These are phyloP conservation scores for Ploceus nigricollis DNA, from an alignment of 2,113 vertebrate species.

Conservation along the genomic window DNA sequence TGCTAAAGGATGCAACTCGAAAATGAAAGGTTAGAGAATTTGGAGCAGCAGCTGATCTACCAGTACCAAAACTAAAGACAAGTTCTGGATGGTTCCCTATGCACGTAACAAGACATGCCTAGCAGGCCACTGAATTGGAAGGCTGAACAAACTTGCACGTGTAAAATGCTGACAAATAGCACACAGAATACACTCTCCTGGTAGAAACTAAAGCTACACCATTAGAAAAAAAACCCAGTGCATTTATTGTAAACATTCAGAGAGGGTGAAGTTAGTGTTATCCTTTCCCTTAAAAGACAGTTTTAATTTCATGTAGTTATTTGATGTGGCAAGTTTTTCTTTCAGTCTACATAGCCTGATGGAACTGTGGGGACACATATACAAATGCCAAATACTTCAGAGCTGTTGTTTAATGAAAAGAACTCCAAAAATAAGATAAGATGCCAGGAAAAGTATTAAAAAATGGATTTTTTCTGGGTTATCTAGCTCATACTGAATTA, in stretches of 20 bases:
- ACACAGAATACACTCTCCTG: neutral
- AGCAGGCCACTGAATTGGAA: neutral
- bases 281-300: neutral
- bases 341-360: neutral
- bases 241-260: neutral
- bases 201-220: neutral
- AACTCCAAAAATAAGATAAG: neutral
- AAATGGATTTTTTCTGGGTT: slow-evolving; percentile 10
- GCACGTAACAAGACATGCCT: neutral
- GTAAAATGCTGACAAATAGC: neutral
- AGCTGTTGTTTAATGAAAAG: neutral
- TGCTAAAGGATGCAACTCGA: neutral
- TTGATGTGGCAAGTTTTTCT: neutral
- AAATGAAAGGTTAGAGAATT: neutral
- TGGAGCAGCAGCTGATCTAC: neutral
- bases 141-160: neutral
- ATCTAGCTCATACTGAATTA: slow-evolving; percentile 5
- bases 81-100: neutral
- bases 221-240: neutral
- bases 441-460: slow-evolving; percentile 21
- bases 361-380: neutral
- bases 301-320: neutral
- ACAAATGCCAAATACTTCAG: neutral
- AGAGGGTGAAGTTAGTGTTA: neutral
- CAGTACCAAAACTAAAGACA: neutral